Evolutionary conservation across 1,140 invertebrate species (phyloP), one percentile per base, ranked within the genome.

Genomic region (Limonius californicus): DNA sequence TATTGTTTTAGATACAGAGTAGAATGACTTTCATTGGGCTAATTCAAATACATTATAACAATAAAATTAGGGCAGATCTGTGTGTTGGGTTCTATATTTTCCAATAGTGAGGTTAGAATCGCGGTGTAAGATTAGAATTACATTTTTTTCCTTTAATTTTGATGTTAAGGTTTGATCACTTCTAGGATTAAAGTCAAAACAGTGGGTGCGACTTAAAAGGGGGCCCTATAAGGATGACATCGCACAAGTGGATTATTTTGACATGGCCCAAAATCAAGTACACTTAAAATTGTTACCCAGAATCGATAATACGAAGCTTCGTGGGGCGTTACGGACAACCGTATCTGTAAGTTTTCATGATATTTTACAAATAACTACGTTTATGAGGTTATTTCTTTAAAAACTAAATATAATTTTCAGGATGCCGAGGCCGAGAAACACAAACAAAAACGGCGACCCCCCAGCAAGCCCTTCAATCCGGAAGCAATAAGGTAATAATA

Each of bases 221-320:
- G n/a, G 94, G 39, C 78, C 98, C 1, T 99, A 94, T 75, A 98
- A 98, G 76, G 96, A 98, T 79, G 97, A 99, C n/a, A n/a, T n/a
- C n/a, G n/a, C n/a, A n/a, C n/a, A n/a, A n/a, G n/a, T n/a, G n/a
- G n/a, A n/a, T n/a, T n/a, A n/a, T n/a, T n/a, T n/a, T n/a, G n/a
- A n/a, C n/a, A n/a, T n/a, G n/a, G n/a, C n/a, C n/a, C n/a, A 99
- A 76, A 99, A 99, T 79, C 90, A 95, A 76, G 95, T 98, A 0
- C 91, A 96, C 80, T 79, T 99, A 0, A 97, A 97, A 75, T 78
- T 99, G 7, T 80, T 99, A 8, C 97, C 97, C 7, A 85, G 97
- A 68, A 96, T 99, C 70, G 97, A 99, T 74, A 99, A 99, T 73
- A 93, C 90, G 0, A 83, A 91, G 65, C 85, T 90, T 54, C 81